Conservation (phyloP, 1,140 invertebrate genomes). For the Drosophila nigrodunni region DNA sequence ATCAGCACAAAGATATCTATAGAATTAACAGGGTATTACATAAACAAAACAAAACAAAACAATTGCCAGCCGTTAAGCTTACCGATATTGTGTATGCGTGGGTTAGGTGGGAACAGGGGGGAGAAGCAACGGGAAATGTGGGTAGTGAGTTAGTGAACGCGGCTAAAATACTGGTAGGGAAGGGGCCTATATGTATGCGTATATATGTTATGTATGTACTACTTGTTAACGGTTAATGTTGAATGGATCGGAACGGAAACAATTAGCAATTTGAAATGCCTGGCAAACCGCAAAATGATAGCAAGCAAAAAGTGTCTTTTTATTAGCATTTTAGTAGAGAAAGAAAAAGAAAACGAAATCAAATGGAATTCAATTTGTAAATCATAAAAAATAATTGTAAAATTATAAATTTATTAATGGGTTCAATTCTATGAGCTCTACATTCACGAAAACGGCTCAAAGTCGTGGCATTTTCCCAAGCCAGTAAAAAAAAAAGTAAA, state of each 20-base stretch:
- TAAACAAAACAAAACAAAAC: conserved; percentile 8
- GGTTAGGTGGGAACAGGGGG: background rate
- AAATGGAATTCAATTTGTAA: conserved; percentile 59
- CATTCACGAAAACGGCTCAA: conserved; percentile 57
- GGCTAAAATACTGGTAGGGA: background rate
- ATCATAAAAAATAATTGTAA: conserved; percentile 32
- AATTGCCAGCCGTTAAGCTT: conserved; percentile 56
- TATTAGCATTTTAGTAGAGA: conserved; percentile 63
- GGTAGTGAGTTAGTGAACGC: background rate
- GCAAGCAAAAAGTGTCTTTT: conserved; percentile 72
- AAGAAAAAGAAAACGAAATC: background rate
- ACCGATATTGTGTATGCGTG: conserved; percentile 25
- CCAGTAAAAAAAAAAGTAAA: conserved; percentile 19
- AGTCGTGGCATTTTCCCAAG: conserved; percentile 79
- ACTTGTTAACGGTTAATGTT: conserved; percentile 14
- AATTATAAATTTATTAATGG: conserved; percentile 21
- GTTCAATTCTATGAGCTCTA: conserved; percentile 69
- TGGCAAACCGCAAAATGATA: conserved; percentile 33
- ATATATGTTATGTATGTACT: conserved; percentile 23
- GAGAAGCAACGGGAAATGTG: background rate
- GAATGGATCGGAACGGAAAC: conserved; percentile 19
- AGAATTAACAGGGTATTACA: conserved; percentile 54
- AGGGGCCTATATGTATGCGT: background rate
- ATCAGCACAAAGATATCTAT: conserved; percentile 14
- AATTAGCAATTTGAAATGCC: conserved; percentile 54